A percentile compares a stretch with the other conserved stretches of the same genome.
These are phyloP conservation scores for Nomada flava DNA, from an alignment of 2,888 invertebrate species.

Conservation along the genomic window DNA sequence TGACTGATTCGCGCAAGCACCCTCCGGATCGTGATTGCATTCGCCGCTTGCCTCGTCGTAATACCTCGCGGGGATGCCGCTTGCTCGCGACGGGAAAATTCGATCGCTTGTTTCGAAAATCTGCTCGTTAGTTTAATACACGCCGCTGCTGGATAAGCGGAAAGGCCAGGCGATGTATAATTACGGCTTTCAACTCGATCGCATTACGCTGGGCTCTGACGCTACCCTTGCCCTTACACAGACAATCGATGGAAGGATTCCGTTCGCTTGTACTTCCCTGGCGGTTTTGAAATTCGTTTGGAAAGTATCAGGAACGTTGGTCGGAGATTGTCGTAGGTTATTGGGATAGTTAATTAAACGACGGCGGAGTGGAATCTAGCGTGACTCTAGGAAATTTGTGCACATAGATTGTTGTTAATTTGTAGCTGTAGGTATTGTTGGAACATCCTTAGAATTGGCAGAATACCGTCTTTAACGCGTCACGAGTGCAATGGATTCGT, in stretches of 20 bases:
- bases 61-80: constrained; percentile 37
- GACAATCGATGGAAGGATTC: constrained; percentile 22
- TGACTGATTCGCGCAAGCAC: constrained; percentile 60
- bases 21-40: constrained; percentile 62
- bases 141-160: constrained; percentile 40
- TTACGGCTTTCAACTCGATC: constrained; percentile 45
- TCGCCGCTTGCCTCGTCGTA: constrained; percentile 30
- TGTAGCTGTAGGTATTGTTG: constrained; percentile 11
- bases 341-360: no score
- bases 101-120: constrained; percentile 57
- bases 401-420: no score
- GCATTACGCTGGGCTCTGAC: constrained; percentile 19
- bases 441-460: background rate
- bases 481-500: background rate
- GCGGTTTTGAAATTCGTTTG: background rate
- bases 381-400: no score
- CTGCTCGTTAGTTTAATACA: constrained; percentile 48
- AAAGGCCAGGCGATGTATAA: constrained; percentile 42
- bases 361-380: no score
- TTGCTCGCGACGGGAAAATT: constrained; percentile 51
- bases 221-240: background rate
- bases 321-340: no score
- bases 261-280: background rate
- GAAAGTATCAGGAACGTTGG: no score
- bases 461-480: no score